These are phyloP conservation scores for Lacerta agilis DNA, from an alignment of 2,797 vertebrate species.

Conservation along the genomic window DNA sequence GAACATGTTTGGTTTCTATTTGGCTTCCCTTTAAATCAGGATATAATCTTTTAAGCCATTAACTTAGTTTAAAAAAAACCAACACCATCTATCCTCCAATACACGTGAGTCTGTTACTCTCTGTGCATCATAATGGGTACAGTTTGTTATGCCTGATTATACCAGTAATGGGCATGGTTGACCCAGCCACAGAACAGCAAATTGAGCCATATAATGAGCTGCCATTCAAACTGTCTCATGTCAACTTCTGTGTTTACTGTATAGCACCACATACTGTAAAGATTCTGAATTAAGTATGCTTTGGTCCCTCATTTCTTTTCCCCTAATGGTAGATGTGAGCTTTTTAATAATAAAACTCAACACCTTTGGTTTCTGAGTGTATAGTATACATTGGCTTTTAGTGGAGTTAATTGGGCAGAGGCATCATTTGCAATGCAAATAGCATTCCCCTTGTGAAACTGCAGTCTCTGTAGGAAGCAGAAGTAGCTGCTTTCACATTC, in stretches of 20 bases:
- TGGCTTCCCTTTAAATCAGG: too few species aligned
- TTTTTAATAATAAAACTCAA: background rate
- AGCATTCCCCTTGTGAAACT: slow-evolving; percentile 52
- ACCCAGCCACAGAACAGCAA: too few species aligned
- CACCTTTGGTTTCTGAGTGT: background rate
- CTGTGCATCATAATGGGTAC: background rate
- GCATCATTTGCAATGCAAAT: slow-evolving; percentile 68
- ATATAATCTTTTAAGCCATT: too few species aligned
- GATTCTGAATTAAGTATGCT: background rate
- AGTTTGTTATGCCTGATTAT: background rate
- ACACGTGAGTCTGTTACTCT: background rate
- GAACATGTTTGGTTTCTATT: background rate
- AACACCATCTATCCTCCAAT: background rate
- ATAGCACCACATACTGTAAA: background rate
- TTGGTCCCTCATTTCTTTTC: background rate
- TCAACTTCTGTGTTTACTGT: background rate
- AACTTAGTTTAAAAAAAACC: too few species aligned
- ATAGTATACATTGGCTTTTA: background rate
- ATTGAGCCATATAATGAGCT: background rate
- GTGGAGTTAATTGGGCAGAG: slow-evolving; percentile 20
- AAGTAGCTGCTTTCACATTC: slow-evolving; percentile 55
- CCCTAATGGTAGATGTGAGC: background rate
- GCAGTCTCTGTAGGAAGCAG: slow-evolving; percentile 53
- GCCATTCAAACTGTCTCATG: background rate
- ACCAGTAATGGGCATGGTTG: background rate